These are phyloP conservation scores for Oscheius sp. DNA, from an alignment of 2,888 invertebrate species.

Conservation along the genomic window DNA sequence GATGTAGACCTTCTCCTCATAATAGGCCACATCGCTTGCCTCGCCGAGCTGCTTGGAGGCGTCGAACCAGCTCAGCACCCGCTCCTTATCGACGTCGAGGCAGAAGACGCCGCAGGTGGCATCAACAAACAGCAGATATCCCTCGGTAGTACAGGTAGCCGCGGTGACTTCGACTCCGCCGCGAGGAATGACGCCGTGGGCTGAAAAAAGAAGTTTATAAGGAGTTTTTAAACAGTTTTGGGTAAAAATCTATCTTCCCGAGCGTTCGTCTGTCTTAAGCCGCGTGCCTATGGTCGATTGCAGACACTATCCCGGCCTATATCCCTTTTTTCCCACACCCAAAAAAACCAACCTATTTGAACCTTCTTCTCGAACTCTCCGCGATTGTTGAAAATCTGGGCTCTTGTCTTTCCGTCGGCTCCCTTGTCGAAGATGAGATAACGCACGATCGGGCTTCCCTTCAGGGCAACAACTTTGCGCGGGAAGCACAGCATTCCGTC, in stretches of 20 bases:
- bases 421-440: conserved; percentile 63
- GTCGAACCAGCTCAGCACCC: conserved; percentile 59
- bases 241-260: too few species aligned
- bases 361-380: conserved; percentile 60
- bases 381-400: conserved; percentile 56
- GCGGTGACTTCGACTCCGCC: conserved; percentile 59
- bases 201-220: not conserved
- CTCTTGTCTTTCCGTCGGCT: conserved; percentile 53
- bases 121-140: conserved; percentile 66
- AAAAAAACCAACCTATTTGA: conserved; percentile 45
- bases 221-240: too few species aligned
- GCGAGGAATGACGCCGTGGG: conserved; percentile 45
- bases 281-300: too few species aligned
- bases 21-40: conserved; percentile 66
- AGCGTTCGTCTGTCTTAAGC: too few species aligned
- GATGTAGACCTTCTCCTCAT: conserved; percentile 64
- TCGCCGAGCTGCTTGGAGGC: conserved; percentile 57
- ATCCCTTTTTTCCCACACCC: conserved; percentile 4
- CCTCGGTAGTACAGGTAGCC: conserved; percentile 53
- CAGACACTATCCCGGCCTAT: too few species aligned
- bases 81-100: conserved; percentile 52
- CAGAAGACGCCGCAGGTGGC: conserved; percentile 55
- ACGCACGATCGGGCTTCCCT: conserved; percentile 45
- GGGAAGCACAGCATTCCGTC: conserved; percentile 69
- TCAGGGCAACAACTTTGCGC: conserved; percentile 60